These are phyloP conservation scores for Mythimna vitellina DNA, from an alignment of 2,888 invertebrate genomes.

Conservation along the genomic window DNA sequence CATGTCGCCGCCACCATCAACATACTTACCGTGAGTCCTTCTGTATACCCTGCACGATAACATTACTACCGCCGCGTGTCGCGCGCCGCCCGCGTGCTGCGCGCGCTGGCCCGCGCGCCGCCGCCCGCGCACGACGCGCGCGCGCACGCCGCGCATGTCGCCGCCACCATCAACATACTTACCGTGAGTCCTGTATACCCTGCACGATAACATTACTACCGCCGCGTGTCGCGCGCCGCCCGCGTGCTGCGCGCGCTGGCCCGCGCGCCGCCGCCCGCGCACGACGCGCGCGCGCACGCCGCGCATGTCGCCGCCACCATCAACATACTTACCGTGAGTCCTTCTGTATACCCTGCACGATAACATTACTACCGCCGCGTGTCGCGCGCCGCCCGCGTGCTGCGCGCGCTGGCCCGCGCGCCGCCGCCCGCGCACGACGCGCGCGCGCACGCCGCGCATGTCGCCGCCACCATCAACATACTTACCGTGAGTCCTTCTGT, in stretches of 20 bases:
- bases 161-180: slow-evolving; percentile 60
- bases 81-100: slow-evolving; percentile 73
- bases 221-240: slow-evolving; percentile 76
- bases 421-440: slow-evolving; percentile 59
- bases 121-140: slow-evolving; percentile 58
- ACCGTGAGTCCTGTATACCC: slow-evolving; percentile 27
- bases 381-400: slow-evolving; percentile 72
- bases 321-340: slow-evolving; percentile 57
- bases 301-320: slow-evolving; percentile 53
- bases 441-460: slow-evolving; percentile 50
- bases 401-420: slow-evolving; percentile 72
- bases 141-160: slow-evolving; percentile 49
- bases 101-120: slow-evolving; percentile 69
- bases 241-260: slow-evolving; percentile 77
- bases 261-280: slow-evolving; percentile 58
- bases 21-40: slow-evolving; percentile 54
- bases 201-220: slow-evolving; percentile 70
- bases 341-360: background rate
- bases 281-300: slow-evolving; percentile 54
- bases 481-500: slow-evolving; percentile 48
- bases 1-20: slow-evolving; percentile 56
- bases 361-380: slow-evolving; percentile 84
- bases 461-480: slow-evolving; percentile 56
- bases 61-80: slow-evolving; percentile 84
- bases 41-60: background rate